Evolutionary conservation across 2,888 invertebrate genomes (phyloP), one percentile per base, ranked within the genome.

Genomic region (Hofmannophila pseudospretella): DNA sequence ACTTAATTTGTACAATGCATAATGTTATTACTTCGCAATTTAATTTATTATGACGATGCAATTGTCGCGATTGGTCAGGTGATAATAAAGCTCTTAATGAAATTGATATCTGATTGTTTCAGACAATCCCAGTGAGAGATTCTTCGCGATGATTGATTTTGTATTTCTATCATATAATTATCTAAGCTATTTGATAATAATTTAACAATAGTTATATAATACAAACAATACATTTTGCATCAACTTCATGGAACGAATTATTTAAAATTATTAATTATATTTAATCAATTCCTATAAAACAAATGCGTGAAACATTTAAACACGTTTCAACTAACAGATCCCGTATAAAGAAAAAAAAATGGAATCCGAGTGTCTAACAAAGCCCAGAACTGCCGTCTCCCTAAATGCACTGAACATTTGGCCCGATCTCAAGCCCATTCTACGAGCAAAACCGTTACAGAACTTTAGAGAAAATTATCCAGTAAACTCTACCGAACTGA

Each of bases 11-110:
- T 73, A 51, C 73, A 71, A 73, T 68, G 70, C 70, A 73, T 75
- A 72, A 78, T 78, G 67, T 67, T 74, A 77, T 81, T 78, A 79
- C 71, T 76, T 76, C 60, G 68, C 73, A 66, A 80, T 81, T 85
- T 70, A 78, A 82, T 84, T 79, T 73, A 77, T 82, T 76, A 75
- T 72, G 68, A 66, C 58, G 71, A 74, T 72, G 54, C 63, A 66
- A 80, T 73, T 79, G 70, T 71, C 68, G 40, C 51, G 54, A 55
- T 52, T 49, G 47, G 39, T 49, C 45, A 52, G 49, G 61, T 69
- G 72, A 74, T 80, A 71, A 78, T 77, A 71, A 77, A 47, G 70
- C 78, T 76, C 70, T 77, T 80, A 77, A 76, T 78, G 74, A 76
- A 78, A 82, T 81, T 81, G 71, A 77, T 78, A 72, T 67, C 55